Percentiles rank a stretch among this genome's conserved stretches.
Evolutionary conservation across 2,113 vertebrate genomes (phyloP).

Genomic region (Lagenorhynchus albirostris): DNA sequence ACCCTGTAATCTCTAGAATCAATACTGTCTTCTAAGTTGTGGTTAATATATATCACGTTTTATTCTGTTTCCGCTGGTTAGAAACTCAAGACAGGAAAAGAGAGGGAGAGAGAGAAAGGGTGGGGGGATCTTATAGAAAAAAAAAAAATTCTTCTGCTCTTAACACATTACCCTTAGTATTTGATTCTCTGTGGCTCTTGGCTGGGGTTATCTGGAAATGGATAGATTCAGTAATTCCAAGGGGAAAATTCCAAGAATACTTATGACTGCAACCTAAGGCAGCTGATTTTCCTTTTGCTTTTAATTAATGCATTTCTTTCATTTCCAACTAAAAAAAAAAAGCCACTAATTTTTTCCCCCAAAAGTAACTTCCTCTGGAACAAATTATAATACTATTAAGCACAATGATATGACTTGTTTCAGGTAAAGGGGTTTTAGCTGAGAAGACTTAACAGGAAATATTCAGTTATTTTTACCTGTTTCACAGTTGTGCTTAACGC

Average conservation of each 20-base stretch:
- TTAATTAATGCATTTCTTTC: neutral
- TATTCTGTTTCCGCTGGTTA: slow-evolving; percentile 7
- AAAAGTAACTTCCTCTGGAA: neutral
- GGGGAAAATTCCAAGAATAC: neutral
- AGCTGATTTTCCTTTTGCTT: slow-evolving; percentile 41
- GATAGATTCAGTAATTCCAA: neutral
- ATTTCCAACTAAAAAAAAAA: neutral
- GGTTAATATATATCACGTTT: neutral
- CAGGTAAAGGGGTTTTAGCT: neutral
- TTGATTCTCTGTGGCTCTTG: neutral
- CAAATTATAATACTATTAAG: neutral
- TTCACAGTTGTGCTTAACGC: neutral
- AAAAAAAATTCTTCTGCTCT: neutral
- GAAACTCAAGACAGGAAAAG: neutral
- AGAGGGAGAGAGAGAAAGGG: neutral
- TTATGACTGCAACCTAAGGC: neutral
- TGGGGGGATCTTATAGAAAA: neutral
- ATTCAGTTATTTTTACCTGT: neutral
- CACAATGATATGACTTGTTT: neutral
- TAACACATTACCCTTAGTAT: neutral
- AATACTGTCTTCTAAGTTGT: slow-evolving; percentile 15
- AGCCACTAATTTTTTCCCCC: neutral
- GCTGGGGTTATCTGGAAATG: neutral
- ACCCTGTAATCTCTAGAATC: neutral
- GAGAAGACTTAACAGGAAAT: neutral